Conservation (phyloP, 2,113 vertebrate species). For the Syrrhaptes paradoxus region DNA sequence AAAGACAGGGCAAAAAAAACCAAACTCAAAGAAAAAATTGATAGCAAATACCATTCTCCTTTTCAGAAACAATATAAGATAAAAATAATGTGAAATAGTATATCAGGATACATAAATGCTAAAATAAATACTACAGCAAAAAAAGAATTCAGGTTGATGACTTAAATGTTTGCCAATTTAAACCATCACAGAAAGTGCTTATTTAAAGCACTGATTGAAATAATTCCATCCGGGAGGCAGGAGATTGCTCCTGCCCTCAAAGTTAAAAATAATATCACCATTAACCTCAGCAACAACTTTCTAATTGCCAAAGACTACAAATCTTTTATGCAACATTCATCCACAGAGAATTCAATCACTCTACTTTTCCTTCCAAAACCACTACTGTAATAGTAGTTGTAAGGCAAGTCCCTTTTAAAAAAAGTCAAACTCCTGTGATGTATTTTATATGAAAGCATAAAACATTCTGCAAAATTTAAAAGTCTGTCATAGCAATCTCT, state of each 20-base stretch:
- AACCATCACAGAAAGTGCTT: neutral
- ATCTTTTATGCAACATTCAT: neutral
- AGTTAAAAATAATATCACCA: conserved; percentile 63
- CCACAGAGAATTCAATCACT: neutral
- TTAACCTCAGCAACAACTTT: conserved; percentile 46
- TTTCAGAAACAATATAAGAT: neutral
- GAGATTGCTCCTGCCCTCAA: conserved; percentile 46
- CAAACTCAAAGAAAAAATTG: neutral
- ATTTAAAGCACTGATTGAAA: conserved; percentile 47
- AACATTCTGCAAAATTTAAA: neutral
- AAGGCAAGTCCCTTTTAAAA: neutral
- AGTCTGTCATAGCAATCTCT: neutral
- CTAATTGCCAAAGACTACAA: conserved; percentile 40
- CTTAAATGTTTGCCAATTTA: conserved; percentile 10
- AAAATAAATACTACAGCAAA: neutral
- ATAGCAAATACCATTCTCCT: neutral
- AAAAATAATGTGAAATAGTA: neutral
- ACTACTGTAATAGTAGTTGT: rapidly evolving
- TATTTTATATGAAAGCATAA: neutral
- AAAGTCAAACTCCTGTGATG: neutral
- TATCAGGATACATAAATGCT: neutral
- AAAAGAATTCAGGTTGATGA: neutral
- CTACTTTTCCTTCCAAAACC: neutral
- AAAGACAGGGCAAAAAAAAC: neutral
- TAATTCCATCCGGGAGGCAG: neutral